A percentile compares a stretch with the other conserved stretches of the same genome.
Evolutionary conservation across 2,888 invertebrate genomes (phyloP).

Genomic region (Coleophora flavipennella): DNA sequence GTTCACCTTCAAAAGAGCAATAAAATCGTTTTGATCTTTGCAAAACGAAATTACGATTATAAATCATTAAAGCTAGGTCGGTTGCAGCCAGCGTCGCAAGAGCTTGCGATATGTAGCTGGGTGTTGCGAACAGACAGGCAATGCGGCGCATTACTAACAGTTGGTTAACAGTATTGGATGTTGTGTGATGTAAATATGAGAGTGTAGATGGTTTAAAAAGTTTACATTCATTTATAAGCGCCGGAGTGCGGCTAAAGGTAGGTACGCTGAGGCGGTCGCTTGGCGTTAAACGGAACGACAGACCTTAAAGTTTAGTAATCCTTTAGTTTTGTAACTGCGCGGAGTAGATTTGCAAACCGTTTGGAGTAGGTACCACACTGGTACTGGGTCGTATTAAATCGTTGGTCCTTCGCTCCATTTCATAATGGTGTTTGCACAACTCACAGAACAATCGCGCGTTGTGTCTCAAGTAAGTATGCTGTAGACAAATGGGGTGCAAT

Average conservation of each 20-base stretch:
- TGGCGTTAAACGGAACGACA: slow-evolving; percentile 16
- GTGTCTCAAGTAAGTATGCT: slow-evolving; percentile 30
- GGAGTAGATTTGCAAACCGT: slow-evolving; percentile 37
- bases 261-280: slow-evolving; percentile 12
- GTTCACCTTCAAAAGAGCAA: slow-evolving; percentile 19
- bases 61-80: slow-evolving; percentile 52
- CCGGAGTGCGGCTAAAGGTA: slow-evolving; percentile 24
- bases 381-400: slow-evolving; percentile 40
- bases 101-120: slow-evolving; percentile 65
- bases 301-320: slow-evolving; percentile 33
- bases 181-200: slow-evolving; percentile 47
- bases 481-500: slow-evolving; percentile 11
- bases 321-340: slow-evolving; percentile 46
- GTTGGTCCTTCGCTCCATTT: slow-evolving; percentile 54
- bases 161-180: slow-evolving; percentile 57
- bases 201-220: slow-evolving; percentile 35
- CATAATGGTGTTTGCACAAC: slow-evolving; percentile 57
- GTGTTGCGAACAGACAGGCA: slow-evolving; percentile 51
- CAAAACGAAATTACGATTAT: slow-evolving; percentile 36
- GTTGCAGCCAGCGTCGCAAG: slow-evolving; percentile 44
- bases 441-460: slow-evolving; percentile 40
- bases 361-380: slow-evolving; percentile 1
- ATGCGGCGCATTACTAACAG: slow-evolving; percentile 49
- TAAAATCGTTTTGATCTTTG: background rate
- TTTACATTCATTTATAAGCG: slow-evolving; percentile 41